Evolutionary conservation across 1,140 invertebrate genomes (phyloP).

Genomic region (Sitophilus oryzae): DNA sequence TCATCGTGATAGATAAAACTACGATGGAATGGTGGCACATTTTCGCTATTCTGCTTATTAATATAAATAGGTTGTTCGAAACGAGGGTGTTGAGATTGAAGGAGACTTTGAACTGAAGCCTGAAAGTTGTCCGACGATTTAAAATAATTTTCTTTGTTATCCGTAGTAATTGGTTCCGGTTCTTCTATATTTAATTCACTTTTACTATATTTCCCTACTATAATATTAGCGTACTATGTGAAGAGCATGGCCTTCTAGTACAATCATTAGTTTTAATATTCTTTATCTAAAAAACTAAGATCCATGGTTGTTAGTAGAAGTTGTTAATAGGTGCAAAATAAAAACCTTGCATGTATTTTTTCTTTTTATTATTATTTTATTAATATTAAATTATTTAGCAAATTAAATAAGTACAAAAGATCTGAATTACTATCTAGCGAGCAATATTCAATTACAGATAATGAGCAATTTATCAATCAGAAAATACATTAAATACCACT

Average conservation of each 20-base stretch:
- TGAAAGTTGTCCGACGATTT: slow-evolving; percentile 24
- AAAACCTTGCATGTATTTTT: no score
- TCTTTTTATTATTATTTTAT: no score
- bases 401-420: no score
- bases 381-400: no score
- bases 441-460: no score
- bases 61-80: slow-evolving; percentile 9
- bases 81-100: slow-evolving; percentile 7
- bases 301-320: no score
- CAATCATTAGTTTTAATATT: no score
- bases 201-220: slow-evolving; percentile 50
- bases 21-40: slow-evolving; percentile 43
- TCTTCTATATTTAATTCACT: slow-evolving; percentile 54
- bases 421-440: no score
- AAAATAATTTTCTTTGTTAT: slow-evolving; percentile 31
- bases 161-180: slow-evolving; percentile 45
- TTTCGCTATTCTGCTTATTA: slow-evolving; percentile 39
- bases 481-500: not conserved
- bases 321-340: no score
- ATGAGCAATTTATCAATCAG: not conserved
- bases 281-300: no score
- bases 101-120: slow-evolving; percentile 12
- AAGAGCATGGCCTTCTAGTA: no score
- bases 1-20: slow-evolving; percentile 53
- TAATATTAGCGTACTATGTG: no score